These are phyloP conservation scores for Sciurus niger DNA, from an alignment of 2,113 vertebrate species.

Conservation along the genomic window DNA sequence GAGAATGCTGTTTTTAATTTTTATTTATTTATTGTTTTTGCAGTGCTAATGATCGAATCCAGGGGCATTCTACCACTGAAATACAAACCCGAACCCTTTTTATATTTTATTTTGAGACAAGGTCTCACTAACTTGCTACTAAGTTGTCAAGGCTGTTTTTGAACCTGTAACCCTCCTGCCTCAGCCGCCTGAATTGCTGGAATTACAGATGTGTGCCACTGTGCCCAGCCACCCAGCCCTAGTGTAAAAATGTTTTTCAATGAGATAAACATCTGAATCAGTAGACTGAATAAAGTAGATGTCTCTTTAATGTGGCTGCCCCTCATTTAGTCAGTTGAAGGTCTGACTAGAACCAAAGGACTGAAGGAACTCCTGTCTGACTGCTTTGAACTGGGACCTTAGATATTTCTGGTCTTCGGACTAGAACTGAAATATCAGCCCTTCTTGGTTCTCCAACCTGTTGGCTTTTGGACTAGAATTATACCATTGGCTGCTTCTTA, in stretches of 20 bases:
- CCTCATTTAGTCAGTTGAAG: too few species aligned
- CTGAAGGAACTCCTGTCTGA: not conserved
- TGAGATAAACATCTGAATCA: too few species aligned
- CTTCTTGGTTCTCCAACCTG: not conserved
- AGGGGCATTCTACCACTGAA: not conserved
- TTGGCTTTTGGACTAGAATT: not conserved
- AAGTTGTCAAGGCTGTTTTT: not conserved
- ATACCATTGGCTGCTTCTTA: not conserved
- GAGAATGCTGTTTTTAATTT: too few species aligned
- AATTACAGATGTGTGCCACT: not conserved
- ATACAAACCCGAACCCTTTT: not conserved
- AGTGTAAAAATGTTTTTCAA: too few species aligned
- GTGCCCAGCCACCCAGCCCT: too few species aligned
- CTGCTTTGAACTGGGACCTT: not conserved
- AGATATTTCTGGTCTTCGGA: not conserved
- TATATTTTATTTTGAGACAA: not conserved
- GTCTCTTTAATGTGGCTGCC: too few species aligned
- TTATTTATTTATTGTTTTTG: not conserved
- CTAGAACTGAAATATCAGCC: not conserved
- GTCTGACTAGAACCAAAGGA: too few species aligned
- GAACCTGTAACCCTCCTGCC: not conserved
- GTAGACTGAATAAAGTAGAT: too few species aligned
- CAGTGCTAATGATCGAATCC: not conserved
- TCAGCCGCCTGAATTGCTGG: not conserved
- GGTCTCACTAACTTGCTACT: not conserved